phyloP scores from a whole-genome alignment of 2,113 vertebrate species.

The Pelodiscus sinensis region DNA sequence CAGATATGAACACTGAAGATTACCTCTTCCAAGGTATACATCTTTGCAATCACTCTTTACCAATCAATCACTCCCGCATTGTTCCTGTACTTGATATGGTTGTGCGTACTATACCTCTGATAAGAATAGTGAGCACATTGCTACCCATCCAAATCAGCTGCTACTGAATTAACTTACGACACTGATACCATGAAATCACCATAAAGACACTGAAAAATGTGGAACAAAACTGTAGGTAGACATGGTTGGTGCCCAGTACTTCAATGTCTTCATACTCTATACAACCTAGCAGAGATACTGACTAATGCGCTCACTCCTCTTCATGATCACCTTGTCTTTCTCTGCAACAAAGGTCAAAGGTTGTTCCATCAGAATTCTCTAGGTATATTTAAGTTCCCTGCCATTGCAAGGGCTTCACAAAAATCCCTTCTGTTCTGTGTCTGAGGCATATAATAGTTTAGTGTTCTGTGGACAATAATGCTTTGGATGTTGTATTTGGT shows the following conservation, averaged over 20 bases:
- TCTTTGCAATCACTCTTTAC: accelerated
- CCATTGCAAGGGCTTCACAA: neutral
- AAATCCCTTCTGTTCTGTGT: neutral
- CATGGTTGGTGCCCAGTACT: neutral
- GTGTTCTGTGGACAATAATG: neutral
- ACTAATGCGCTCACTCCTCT: neutral
- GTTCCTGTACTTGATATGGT: neutral
- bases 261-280: neutral
- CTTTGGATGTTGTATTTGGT: neutral
- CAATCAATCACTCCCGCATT: neutral
- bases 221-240: neutral
- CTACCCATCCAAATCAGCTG: neutral
- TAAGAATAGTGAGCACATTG: neutral
- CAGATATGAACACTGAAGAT: conserved; percentile 99
- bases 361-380: neutral
- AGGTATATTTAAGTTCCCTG: neutral
- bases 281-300: neutral
- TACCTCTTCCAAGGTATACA: conserved; percentile 98
- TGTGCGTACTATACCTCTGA: neutral
- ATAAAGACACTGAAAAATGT: neutral
- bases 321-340: neutral
- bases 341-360: neutral
- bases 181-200: neutral
- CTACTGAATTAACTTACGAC: neutral
- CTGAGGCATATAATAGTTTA: neutral